Base-by-base conservation (phyloP, 2,888 invertebrate genomes). In the Petrophora chlorosata region DNA sequence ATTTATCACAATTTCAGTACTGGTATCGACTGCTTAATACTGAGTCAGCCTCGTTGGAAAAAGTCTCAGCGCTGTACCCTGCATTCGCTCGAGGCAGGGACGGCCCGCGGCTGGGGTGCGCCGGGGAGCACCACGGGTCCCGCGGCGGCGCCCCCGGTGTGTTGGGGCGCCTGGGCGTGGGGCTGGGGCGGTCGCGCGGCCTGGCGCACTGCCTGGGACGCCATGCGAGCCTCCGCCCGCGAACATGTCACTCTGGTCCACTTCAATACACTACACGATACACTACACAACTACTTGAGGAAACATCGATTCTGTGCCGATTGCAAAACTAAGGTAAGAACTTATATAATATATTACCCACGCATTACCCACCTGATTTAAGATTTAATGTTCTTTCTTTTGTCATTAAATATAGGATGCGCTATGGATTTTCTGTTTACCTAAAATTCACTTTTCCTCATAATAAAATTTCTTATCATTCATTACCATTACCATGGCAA, bases 261-360 rank as follows among this genome's bases (percentile, higher is more conserved):
- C 83, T 95, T 95, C 59, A 94, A 94, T 71, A 95, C 94, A 60
- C 90, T 98, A 53, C 94, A 96, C 70, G 94, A 94, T 53, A 97
- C 97, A 9, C 91, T 98, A 25, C 97, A 98, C 73, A 95, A 94
- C 62, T 98, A 98, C 85, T 92, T 98, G 52, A 93, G 96, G 64
- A 98, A 98, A 88, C 98, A 98, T 80, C 94, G 97, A 89, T 98
- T 98, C 85, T 98, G 98, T 76, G 94, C 95, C 2, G 98, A 98
- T 76, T 98, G 98, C 78, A 95, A 97, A 65, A 96, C 97, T 58
- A 98, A 98, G 92, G 97, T 98, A 53, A 79, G 38, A 17, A 17
- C 25, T 19, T n/a, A 13, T 17, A 19, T 33, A 17, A n/a, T n/a
- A n/a, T n/a, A n/a, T n/a, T n/a, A n/a, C n/a, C n/a, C n/a, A n/a